Evolutionary conservation across 2,888 invertebrate species (phyloP).

Genomic region (Venusia cambrica): DNA sequence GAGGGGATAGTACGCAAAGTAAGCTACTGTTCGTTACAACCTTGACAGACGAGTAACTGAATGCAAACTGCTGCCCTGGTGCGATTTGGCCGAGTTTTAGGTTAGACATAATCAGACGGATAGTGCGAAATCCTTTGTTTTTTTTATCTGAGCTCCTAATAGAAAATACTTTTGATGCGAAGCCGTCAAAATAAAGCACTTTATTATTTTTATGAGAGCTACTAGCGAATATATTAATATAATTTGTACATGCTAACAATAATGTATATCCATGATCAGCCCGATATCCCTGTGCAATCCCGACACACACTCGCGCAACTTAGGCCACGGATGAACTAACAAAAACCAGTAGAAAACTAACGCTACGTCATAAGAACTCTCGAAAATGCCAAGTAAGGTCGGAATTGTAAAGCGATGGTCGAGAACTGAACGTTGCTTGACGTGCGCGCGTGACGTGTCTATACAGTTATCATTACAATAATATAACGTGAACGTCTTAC

Average conservation of each 20-base stretch:
- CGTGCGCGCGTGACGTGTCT: constrained; percentile 11
- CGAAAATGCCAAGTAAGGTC: constrained; percentile 21
- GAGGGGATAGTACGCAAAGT: no score
- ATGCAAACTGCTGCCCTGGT: no score
- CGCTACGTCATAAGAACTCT: constrained; percentile 33
- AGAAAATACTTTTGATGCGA: constrained; percentile 35
- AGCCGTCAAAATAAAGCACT: constrained; percentile 64
- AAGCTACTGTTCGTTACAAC: no score
- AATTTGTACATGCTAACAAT: constrained; percentile 62
- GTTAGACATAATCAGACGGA: no score
- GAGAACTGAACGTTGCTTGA: constrained; percentile 10
- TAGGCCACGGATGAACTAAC: constrained; percentile 38
- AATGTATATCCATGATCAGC: constrained; percentile 37
- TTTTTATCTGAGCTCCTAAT: no score
- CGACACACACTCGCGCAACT: constrained; percentile 37
- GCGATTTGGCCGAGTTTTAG: no score
- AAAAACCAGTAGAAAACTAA: constrained; percentile 34
- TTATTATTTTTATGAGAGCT: constrained; percentile 56
- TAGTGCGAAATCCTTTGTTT: no score
- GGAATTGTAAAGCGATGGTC: constrained; percentile 40
- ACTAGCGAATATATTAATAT: constrained; percentile 62
- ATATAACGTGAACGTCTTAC: no score
- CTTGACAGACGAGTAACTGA: no score
- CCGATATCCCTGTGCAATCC: constrained; percentile 46
- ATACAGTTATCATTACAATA: constrained; percentile 2